These are phyloP conservation scores for Drosophila santomea DNA, from an alignment of 1,140 invertebrate genomes.

Conservation along the genomic window DNA sequence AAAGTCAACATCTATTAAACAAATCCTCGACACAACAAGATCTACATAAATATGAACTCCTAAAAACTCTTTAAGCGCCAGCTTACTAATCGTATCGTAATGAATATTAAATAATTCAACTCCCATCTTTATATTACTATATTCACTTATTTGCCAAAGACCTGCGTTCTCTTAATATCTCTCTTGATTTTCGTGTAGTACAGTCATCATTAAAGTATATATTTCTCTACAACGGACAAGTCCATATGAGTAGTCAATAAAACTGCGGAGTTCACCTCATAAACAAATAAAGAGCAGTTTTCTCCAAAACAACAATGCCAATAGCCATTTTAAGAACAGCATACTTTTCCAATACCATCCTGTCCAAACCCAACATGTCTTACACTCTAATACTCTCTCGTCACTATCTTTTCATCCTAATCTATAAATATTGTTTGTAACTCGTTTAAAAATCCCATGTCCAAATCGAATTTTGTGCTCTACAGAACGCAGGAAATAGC, in stretches of 20 bases:
- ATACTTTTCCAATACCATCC: conserved; percentile 72
- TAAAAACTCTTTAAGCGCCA: conserved; percentile 18
- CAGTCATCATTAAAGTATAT: conserved; percentile 12
- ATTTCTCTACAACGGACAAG: conserved; percentile 7
- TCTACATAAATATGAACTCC: conserved; percentile 19
- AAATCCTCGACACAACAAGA: conserved; percentile 19
- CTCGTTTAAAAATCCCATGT: conserved; percentile 34
- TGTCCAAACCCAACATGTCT: conserved; percentile 81
- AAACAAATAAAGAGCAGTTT: conserved; percentile 10
- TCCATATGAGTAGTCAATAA: conserved; percentile 9
- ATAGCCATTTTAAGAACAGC: conserved; percentile 36
- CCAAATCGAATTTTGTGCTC: conserved; percentile 56
- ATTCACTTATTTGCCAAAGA: conserved; percentile 20
- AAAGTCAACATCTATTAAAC: conserved; percentile 18
- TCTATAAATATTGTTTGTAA: conserved; percentile 56
- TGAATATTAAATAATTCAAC: conserved; percentile 3
- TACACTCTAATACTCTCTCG: conserved; percentile 41
- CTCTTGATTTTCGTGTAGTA: conserved; percentile 34
- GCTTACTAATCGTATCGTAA: conserved; percentile 23
- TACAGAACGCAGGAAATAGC: conserved; percentile 34
- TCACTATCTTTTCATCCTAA: conserved; percentile 39
- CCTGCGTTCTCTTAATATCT: conserved; percentile 31
- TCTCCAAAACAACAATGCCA: conserved; percentile 37
- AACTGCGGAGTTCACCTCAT: conserved; percentile 8
- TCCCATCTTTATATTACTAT: conserved; percentile 6